phyloP scores from a whole-genome alignment of 2,888 invertebrate species.

The Nomada fucata region DNA sequence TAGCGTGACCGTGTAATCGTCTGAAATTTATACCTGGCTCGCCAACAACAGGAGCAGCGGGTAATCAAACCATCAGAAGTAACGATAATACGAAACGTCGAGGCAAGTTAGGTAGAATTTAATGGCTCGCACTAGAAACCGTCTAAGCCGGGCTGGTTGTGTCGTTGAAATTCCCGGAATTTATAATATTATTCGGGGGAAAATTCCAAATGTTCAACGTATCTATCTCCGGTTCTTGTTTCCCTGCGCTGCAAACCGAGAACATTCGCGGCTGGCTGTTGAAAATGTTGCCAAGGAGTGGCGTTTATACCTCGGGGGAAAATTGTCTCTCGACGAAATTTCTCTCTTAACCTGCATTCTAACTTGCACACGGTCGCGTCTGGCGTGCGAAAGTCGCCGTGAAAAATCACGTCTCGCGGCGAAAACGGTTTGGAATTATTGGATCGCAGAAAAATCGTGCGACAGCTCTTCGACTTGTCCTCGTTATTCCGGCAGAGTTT shows the following conservation, averaged over 20 bases:
- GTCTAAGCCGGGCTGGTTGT: conserved; percentile 2
- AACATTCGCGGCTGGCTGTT: conserved; percentile 4
- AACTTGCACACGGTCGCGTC: background rate
- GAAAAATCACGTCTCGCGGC: conserved; percentile 1
- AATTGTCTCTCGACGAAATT: conserved; percentile 34
- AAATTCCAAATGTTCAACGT: conserved; percentile 43
- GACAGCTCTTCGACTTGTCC: background rate
- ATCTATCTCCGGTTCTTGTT: conserved; percentile 10
- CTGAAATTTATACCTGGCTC: conserved; percentile 7
- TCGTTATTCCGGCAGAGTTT: background rate
- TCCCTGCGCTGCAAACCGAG: conserved; percentile 1
- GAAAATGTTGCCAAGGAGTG: conserved; percentile 21
- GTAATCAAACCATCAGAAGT: conserved; percentile 31
- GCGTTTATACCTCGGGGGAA: background rate
- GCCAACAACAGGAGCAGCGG: conserved; percentile 3
- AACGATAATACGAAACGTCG: conserved; percentile 39
- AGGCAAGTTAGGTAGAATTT: conserved; percentile 36
- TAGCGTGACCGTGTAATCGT: background rate
- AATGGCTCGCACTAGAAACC: conserved; percentile 31
- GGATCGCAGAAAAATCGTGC: background rate
- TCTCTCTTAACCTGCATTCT: conserved; percentile 16
- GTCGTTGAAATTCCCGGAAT: conserved; percentile 38
- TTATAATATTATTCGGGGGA: conserved; percentile 36
- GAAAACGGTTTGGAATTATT: conserved; percentile 10
- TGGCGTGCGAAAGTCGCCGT: background rate